Evolutionary conservation across 2,113 vertebrate species (phyloP), one percentile per base, ranked within the genome.

Genomic region (Thinocorus orbignyianus): DNA sequence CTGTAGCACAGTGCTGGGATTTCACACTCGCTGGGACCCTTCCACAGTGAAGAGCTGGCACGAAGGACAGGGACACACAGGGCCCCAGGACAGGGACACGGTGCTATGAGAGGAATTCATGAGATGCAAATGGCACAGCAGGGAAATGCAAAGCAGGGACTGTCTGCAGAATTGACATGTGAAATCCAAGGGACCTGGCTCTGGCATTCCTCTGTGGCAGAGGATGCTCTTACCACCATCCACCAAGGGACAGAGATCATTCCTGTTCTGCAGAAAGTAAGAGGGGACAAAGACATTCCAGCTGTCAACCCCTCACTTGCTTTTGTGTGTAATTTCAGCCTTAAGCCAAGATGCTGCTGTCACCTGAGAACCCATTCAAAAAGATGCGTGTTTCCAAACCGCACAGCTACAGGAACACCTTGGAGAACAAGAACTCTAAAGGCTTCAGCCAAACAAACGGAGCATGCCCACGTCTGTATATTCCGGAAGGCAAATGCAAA

Each of bases 71-170:
- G n/a, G n/a, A n/a, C n/a, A n/a, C 2, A 4, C 2, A 7, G 77
- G 77, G 84, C 73, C 73, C 68, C 93, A 70, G 86, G 54, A 65
- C 54, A 44, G 85, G 68, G 80, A 77, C 77, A 10, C 4, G 2
- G 37, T 62, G 12, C 90, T n/a, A 7, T 0, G 55, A 70, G 64
- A 77, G 72, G 83, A 90, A 93, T 95, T 94, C 19, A 78, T 68
- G 92, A 95, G 86, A 91, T 95, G 94, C 73, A 91, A 93, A 95
- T 48, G 83, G 42, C 92, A 46, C 94, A 81, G 95, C 86, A 72
- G 77, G 92, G 91, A 93, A 54, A 74, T 54, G 92, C 72, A 93
- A 81, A 93, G 88, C 86, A 70, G 79, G 82, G 55, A 48, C 37
- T 31, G 68, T 8, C 64, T 20, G 77, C 7, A 62, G 86, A 64